phyloP scores from a whole-genome alignment of 1,140 invertebrate genomes.

The Drosophila nikananu region DNA sequence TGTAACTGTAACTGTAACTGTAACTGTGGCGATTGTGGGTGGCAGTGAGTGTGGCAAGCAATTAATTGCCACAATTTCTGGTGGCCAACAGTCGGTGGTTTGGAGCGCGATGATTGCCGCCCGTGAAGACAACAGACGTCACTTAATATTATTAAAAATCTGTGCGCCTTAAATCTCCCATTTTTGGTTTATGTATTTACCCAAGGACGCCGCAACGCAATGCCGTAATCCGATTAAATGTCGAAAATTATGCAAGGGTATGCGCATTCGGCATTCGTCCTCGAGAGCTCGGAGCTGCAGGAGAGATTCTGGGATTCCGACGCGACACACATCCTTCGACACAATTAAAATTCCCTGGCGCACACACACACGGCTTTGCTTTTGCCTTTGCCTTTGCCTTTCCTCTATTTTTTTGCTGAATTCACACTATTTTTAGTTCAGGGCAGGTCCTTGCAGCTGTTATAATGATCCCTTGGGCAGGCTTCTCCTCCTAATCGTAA shows the following conservation, averaged over 20 bases:
- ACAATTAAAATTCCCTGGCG: constrained; percentile 66
- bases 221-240: constrained; percentile 70
- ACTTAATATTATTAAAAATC: constrained; percentile 64
- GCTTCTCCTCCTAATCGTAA: constrained; percentile 19
- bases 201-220: constrained; percentile 39
- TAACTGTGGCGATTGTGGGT: neutral
- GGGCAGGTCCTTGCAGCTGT: constrained; percentile 6
- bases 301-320: constrained; percentile 25
- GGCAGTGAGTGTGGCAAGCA: constrained; percentile 17
- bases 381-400: neutral
- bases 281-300: constrained; percentile 18
- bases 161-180: constrained; percentile 15
- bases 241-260: constrained; percentile 61
- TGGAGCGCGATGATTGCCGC: constrained; percentile 5
- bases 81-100: constrained; percentile 3
- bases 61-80: constrained; percentile 36
- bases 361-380: neutral
- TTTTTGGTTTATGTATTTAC: constrained; percentile 47
- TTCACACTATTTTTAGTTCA: constrained; percentile 20
- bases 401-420: constrained; percentile 11
- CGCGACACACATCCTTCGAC: constrained; percentile 23
- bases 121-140: constrained; percentile 33
- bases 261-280: constrained; percentile 62
- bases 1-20: neutral
- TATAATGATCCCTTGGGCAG: constrained; percentile 5